Base-by-base conservation (phyloP, 2,113 vertebrate species). In the Odontesthes bonariensis region DNA sequence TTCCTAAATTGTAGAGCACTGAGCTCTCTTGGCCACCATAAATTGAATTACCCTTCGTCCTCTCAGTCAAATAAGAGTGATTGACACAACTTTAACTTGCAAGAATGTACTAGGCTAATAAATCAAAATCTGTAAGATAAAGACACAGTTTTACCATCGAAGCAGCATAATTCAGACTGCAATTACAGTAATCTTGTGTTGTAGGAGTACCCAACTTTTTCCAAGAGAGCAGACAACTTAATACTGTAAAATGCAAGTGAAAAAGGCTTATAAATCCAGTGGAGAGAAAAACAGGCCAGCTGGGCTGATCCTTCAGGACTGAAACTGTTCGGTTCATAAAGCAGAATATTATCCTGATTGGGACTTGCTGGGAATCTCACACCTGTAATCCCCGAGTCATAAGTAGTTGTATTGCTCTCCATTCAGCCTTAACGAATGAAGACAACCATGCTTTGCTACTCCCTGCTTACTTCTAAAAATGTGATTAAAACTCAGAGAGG, bases 331-430 rank as follows among this genome's bases (percentile, higher is more conserved):
- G 75, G 62, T 33, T 77, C 70, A 49, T 27, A 33, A 44, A 56
- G 51, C 2, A 17, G 47, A 56, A 10, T 22, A 35, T 66, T 73
- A 76, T 82, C 32, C 64, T 61, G 35, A 58, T 32, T 4, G 0
- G 8, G 14, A 58, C 55, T 13, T 54, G 40, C 56, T 16, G 20
- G 13, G 47, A 27, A 17, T 63, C 53, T 88, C 75, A 73, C 74
- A 77, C 65, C 73, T 79, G 60, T 86, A 84, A 83, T 77, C 80
- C 54, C 32, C 27, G 31, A 42, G 32, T 69, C 44, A 65, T 27
- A 61, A 59, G 49, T 20, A 23, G 12, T 20, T n/a, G 44, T 42
- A 31, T 56, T 22, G 5, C 55, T 75, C 1, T n/a, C 8, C 60
- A 14, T 33, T 40, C 46, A 58, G 52, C 22, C 6, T 9, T 62